Base-by-base conservation (phyloP, 2,113 vertebrate genomes). In the Barnardius zonarius region DNA sequence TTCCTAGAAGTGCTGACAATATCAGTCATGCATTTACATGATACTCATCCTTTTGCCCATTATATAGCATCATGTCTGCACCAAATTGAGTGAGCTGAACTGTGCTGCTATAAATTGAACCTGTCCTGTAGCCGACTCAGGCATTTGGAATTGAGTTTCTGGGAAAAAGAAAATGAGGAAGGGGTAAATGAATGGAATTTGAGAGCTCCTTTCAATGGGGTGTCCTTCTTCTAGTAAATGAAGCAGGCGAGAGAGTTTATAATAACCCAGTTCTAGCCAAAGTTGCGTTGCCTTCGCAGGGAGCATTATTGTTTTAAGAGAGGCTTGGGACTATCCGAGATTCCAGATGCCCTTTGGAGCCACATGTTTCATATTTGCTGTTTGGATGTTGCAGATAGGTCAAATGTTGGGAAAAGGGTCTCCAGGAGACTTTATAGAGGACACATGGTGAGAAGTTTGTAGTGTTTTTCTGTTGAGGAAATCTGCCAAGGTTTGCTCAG, bases 1-100 rank as follows among this genome's bases (percentile, higher is more conserved):
- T 94, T 86, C 91, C 61, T 86, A 57, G 72, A 93, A 95, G 83
- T 44, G 63, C 88, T 83, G 88, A 89, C 94, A 91, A 28, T 94
- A 93, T 89, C 63, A 5, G 86, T 91, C 90, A 75, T 18, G 22
- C 80, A 30, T 96, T 95, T 87, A 69, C 84, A 82, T 78, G 69
- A 91, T 93, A 83, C 57, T 93, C 83, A 86, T 67, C 88, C 84
- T 81, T 94, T 79, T 81, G 68, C 62, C 92, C 70, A 12, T 92
- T 84, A 49, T 57, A 46, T 86, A 85, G 76, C 82, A 75, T 59
- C 54, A 17, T 27, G 70, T 87, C 81, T 85, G 77, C 23, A 16
- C 57, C 5, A 4, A 35, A 39, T 15, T n/a, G 80, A 75, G 74
- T 9, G 76, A 78, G 69, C 39, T 57, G 83, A 93, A 61, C 62